A percentile compares a stretch with the other conserved stretches of the same genome.
Evolutionary conservation across 1,140 invertebrate genomes (phyloP).

Genomic region (Zaprionus taronus): DNA sequence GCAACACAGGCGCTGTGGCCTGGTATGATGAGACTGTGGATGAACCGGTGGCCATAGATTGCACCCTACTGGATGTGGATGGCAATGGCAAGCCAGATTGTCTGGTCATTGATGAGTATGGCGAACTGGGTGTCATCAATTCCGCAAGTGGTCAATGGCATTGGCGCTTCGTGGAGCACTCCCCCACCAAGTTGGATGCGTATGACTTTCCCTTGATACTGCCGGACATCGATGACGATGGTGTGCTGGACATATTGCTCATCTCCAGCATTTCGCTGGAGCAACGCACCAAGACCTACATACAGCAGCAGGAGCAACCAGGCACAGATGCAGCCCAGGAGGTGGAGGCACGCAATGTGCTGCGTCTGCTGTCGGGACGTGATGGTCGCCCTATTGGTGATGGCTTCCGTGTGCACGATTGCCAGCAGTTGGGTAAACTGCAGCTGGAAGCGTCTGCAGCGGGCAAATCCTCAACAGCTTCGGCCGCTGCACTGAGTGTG

Average conservation of each 20-base stretch:
- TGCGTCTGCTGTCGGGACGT: slow-evolving; percentile 88
- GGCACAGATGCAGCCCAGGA: background rate
- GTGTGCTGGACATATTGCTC: slow-evolving; percentile 88
- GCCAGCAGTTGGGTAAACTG: slow-evolving; percentile 84
- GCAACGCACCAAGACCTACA: slow-evolving; percentile 64
- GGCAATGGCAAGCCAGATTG: slow-evolving; percentile 89
- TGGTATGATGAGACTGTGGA: slow-evolving; percentile 88
- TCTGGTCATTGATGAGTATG: slow-evolving; percentile 88
- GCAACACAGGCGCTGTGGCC: slow-evolving; percentile 87
- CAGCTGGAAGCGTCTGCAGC: slow-evolving; percentile 69
- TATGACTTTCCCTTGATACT: slow-evolving; percentile 89
- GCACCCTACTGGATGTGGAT: slow-evolving; percentile 89
- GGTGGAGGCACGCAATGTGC: slow-evolving; percentile 85
- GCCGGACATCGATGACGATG: slow-evolving; percentile 89
- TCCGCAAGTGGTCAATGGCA: slow-evolving; percentile 87
- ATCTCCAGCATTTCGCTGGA: slow-evolving; percentile 84
- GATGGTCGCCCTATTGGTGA: slow-evolving; percentile 85
- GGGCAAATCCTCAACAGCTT: slow-evolving; percentile 58
- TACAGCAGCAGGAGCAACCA: slow-evolving; percentile 52
- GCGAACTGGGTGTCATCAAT: slow-evolving; percentile 88
- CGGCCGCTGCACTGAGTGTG: slow-evolving; percentile 27
- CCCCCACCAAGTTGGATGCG: slow-evolving; percentile 84
- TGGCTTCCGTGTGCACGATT: slow-evolving; percentile 85
- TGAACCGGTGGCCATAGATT: slow-evolving; percentile 89
- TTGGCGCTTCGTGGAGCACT: slow-evolving; percentile 87